Base-by-base conservation (phyloP, 2,888 invertebrate species). In the Noctua janthina region DNA sequence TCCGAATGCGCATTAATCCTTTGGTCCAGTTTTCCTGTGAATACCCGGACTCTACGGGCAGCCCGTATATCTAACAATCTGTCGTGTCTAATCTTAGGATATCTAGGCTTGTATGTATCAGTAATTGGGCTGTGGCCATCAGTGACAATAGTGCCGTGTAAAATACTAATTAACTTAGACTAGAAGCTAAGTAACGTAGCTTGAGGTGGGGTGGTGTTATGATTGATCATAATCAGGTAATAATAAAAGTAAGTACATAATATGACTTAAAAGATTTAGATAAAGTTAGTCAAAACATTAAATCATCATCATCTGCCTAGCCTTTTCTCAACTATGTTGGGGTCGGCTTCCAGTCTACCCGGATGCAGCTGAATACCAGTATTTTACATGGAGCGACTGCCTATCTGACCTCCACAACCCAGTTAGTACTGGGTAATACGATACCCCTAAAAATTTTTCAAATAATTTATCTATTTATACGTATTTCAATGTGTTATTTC, bases 111-210 rank as follows among this genome's bases (percentile, higher is more conserved):
- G 39, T 69, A 51, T 59, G 51, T 51, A n/a, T 8, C 51, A 35
- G 49, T 81, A 81, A 81, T 82, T 81, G 56, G 56, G 29, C 51
- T 74, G 51, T 62, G 39, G 51, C 39, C 29, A 39, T 59, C 49
- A 11, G 35, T 59, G 67, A 68, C 74, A 68, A 74, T n/a, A 68
- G 43, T 29, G 20, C 13, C n/a, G 56, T 74, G 66, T 35, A n/a
- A 74, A 66, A 73, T 80, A 73, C 59, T 81, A 81, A 80, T 81
- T 74, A 67, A 23, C 17, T 67, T 39, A 66, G 64, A 29, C 35
- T 49, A 39, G 54, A 39, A 49, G 23, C 29, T 80, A 35, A 64
- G 29, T 62, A 29, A 62, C 1, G 6, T 29, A 62, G 62, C 15
- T 62, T 62, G 15, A 29, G 15, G 11, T n/a, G 13, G 13, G 62